Base-by-base conservation (phyloP, 2,888 invertebrate genomes). In the Drosophila koepferae region DNA sequence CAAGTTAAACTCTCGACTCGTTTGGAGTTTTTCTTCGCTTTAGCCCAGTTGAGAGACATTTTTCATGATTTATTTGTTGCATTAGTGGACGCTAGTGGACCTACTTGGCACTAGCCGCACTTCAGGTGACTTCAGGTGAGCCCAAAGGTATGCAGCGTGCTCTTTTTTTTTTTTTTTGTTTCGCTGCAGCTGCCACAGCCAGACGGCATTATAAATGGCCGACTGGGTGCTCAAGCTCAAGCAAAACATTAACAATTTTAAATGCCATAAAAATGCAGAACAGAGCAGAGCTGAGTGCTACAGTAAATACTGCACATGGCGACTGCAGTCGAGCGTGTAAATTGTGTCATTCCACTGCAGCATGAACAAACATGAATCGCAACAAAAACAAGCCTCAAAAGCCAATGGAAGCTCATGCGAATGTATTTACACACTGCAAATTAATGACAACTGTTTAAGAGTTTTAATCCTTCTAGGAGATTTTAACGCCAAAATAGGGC, bases 1-100 rank as follows among this genome's bases (percentile, higher is more conserved):
- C 6, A 38, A 41, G 41, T 2, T n/a, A 40, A n/a, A 18, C 16
- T 23, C 23, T 10, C 12, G 18, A 43, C 23, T 46, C 49, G 18
- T 4, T 38, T 31, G 14, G 48, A 7, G 3, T 44, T 10, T 31
- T 7, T 23, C 20, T 43, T 28, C 28, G 28, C 64, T 55, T 20
- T 53, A 16, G 9, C 68, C 36, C 49, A 56, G 60, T 46, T 55
- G 63, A 68, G 72, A 44, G 53, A 65, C 44, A 54, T 72, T 72
- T 73, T 61, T 49, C 72, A 65, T 82, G 78, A 85, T 83, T 83
- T 83, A 83, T 83, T 78, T 78, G 75, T 72, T 72, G 80, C 82
- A 82, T 85, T 78, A 82, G 80, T 74, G 73, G 48, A 70, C 73
- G 54, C 36, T 55, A 56, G 59, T 59, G 62, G 62, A 49, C 62